Evolutionary conservation across 2,797 vertebrate species (phyloP), one percentile per base, ranked within the genome.

Genomic region (Siniperca obscura): DNA sequence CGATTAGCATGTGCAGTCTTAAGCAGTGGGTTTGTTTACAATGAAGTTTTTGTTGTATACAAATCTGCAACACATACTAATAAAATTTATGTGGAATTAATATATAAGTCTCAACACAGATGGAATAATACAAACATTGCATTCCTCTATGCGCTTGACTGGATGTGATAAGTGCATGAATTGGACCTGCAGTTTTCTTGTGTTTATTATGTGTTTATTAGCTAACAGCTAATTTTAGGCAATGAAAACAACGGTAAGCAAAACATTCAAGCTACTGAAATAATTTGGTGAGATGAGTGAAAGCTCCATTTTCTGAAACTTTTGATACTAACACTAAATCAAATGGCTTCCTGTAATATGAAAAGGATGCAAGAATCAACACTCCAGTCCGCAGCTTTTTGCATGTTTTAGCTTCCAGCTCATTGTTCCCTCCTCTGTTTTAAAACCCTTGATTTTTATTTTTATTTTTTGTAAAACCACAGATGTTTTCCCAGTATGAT

Each of bases 191-290:
- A 7, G 2, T 38, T 80, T 53, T 60, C 40, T 50, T 57, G 14
- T 38, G 40, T 89, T 77, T 82, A 84, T 80, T 57, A 62, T 62
- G 82, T 86, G 76, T 83, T 90, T 85, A 86, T 82, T 77, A 46
- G 70, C 53, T 77, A 48, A 71, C 76, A 70, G 78, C 34, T 81
- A 62, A 76, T 82, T 70, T 71, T 38, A 67, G 42, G 12, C 16
- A 61, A 50, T 74, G 25, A 76, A 81, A 75, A 61, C 34, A 74
- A 50, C 56, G 25, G n/a, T 7, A 48, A 50, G 42, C 2, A 44
- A 80, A 59, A 57, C 48, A 7, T 52, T 74, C 5, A 27, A 44
- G 48, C 76, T 70, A 34, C 74, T 72, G 14, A 56, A 59, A 46
- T 0, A 4, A 38, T 42, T 59, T 50, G 27, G 27, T 7, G 22